Evolutionary conservation across 2,113 vertebrate genomes (phyloP).

Genomic region (Myotis yumanensis): DNA sequence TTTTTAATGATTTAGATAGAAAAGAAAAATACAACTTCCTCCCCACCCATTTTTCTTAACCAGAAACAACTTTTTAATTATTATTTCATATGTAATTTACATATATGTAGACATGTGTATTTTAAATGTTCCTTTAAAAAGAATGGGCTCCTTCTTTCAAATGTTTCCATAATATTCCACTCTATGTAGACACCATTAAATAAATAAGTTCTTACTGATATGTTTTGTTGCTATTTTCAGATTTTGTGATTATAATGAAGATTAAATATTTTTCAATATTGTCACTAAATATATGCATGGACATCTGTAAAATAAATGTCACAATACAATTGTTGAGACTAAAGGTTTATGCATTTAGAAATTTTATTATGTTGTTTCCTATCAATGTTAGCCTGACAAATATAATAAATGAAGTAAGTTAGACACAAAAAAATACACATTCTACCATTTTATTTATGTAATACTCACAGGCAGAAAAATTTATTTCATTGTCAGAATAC

Average conservation of each 20-base stretch:
- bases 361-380: not conserved
- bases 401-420: not conserved
- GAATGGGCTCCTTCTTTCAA: not conserved
- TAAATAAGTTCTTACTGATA: not conserved
- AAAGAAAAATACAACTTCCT: not conserved
- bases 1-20: not conserved
- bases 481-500: not conserved
- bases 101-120: not conserved
- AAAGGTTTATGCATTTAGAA: not conserved
- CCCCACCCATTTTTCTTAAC: not conserved
- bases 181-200: not conserved
- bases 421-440: not conserved
- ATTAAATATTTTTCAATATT: not conserved
- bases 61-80: not conserved
- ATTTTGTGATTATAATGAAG: not conserved
- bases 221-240: not conserved
- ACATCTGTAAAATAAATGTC: not conserved
- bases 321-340: not conserved
- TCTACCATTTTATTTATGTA: not conserved
- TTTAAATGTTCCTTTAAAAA: conserved; percentile 2
- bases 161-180: not conserved
- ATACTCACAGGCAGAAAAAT: not conserved
- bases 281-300: not conserved
- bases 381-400: not conserved
- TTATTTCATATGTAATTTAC: not conserved